A percentile compares a stretch with the other conserved stretches of the same genome.
phyloP scores from a whole-genome alignment of 2,888 invertebrate genomes.

The Palloptera scutellata region DNA sequence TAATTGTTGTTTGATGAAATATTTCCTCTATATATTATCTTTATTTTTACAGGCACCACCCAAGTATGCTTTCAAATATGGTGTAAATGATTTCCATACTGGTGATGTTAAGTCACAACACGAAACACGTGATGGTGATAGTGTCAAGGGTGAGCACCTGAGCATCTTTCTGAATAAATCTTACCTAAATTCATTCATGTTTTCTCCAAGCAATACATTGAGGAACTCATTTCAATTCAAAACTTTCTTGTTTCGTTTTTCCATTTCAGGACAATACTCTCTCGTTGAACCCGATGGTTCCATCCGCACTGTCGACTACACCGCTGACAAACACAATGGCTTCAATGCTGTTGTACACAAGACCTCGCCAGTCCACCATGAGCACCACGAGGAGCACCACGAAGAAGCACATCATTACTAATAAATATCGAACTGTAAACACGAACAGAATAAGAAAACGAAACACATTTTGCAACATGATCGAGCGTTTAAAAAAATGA shows the following conservation, averaged over 20 bases:
- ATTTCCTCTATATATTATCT: neutral
- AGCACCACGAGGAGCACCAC: constrained; percentile 45
- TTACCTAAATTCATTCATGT: too few species aligned
- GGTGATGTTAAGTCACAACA: constrained; percentile 73
- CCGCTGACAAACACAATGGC: constrained; percentile 64
- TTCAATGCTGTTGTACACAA: constrained; percentile 65
- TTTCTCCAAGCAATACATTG: neutral
- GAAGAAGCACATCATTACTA: constrained; percentile 34
- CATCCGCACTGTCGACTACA: constrained; percentile 70
- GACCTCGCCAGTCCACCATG: constrained; percentile 61
- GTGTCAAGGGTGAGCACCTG: constrained; percentile 68
- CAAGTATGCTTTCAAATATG: constrained; percentile 68
- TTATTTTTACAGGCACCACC: constrained; percentile 68
- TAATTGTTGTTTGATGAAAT: neutral
- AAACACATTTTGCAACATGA: neutral
- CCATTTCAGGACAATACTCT: constrained; percentile 67
- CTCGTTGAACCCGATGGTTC: constrained; percentile 79
- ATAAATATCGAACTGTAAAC: constrained; percentile 28
- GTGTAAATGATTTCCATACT: constrained; percentile 67
- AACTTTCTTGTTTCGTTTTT: constrained; percentile 17
- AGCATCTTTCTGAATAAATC: neutral
- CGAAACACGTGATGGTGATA: constrained; percentile 71
- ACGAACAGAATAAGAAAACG: neutral
- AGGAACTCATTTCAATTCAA: constrained; percentile 4
- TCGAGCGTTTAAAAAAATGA: too few species aligned